Evolutionary conservation across 2,888 invertebrate genomes (phyloP).

Genomic region (Harpalus rubripes): DNA sequence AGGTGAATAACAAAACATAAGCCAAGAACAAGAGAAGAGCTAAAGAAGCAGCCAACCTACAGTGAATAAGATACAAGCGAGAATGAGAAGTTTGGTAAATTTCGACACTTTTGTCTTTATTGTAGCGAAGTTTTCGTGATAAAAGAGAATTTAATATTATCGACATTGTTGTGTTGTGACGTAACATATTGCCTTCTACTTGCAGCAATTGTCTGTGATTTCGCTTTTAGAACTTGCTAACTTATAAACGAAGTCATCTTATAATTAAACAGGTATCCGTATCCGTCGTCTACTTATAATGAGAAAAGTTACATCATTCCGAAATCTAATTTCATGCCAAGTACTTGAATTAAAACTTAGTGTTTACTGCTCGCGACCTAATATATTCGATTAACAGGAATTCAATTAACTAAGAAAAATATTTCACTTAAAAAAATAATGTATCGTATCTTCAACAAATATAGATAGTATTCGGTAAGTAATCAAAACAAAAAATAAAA

Average conservation of each 20-base stretch:
- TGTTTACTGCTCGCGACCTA: constrained; percentile 8
- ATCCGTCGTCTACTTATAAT: constrained; percentile 42
- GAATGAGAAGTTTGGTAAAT: background rate
- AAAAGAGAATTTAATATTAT: constrained; percentile 23
- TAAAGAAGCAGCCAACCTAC: background rate
- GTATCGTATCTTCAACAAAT: no score
- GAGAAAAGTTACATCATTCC: constrained; percentile 56
- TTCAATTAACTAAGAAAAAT: background rate
- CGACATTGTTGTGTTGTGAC: constrained; percentile 22
- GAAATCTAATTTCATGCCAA: constrained; percentile 48
- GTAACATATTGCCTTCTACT: constrained; percentile 21
- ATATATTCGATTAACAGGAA: constrained; percentile 13
- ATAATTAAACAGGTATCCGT: constrained; percentile 48
- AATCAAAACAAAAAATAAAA: no score
- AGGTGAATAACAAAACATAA: constrained; percentile 27
- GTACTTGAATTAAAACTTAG: constrained; percentile 34
- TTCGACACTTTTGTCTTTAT: background rate
- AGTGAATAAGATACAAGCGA: constrained; percentile 1
- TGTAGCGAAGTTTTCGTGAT: constrained; percentile 14
- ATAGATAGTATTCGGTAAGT: no score
- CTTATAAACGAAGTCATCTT: constrained; percentile 25
- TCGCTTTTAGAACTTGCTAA: constrained; percentile 18
- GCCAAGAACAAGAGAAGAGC: background rate
- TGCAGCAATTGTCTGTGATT: constrained; percentile 15
- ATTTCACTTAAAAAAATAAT: no score